These are phyloP conservation scores for Thaumatotibia leucotreta DNA, from an alignment of 1,140 invertebrate species.

Conservation along the genomic window DNA sequence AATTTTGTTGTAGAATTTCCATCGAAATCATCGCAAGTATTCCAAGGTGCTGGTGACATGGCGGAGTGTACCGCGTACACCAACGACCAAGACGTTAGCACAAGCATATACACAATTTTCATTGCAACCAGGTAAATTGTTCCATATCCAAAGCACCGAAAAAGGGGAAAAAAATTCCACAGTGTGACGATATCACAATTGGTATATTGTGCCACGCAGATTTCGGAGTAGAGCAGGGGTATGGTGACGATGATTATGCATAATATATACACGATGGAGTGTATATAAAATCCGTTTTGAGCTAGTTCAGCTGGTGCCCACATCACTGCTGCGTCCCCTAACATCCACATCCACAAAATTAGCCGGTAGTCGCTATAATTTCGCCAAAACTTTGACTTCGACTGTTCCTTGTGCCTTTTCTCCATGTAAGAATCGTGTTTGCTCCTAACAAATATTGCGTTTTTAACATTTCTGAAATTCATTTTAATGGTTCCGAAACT, in stretches of 20 bases:
- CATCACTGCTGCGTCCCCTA: constrained; percentile 52
- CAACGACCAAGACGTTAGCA: constrained; percentile 59
- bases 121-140: constrained; percentile 42
- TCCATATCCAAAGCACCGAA: constrained; percentile 49
- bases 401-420: neutral
- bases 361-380: constrained; percentile 51
- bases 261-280: constrained; percentile 34
- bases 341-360: constrained; percentile 57
- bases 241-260: constrained; percentile 52
- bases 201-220: constrained; percentile 61
- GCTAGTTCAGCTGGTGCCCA: constrained; percentile 45
- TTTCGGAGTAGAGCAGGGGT: constrained; percentile 64
- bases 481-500: neutral
- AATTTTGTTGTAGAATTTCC: neutral
- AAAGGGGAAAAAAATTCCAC: constrained; percentile 61
- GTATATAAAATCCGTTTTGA: constrained; percentile 50
- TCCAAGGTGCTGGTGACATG: constrained; percentile 55
- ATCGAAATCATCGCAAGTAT: constrained; percentile 47
- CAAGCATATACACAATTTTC: constrained; percentile 46
- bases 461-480: neutral
- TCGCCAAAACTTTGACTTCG: constrained; percentile 29
- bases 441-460: neutral
- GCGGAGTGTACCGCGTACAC: constrained; percentile 52
- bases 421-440: neutral
- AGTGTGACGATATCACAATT: constrained; percentile 47